Base-by-base conservation (phyloP, 2,888 invertebrate species). In the Liposcelis brunnea region DNA sequence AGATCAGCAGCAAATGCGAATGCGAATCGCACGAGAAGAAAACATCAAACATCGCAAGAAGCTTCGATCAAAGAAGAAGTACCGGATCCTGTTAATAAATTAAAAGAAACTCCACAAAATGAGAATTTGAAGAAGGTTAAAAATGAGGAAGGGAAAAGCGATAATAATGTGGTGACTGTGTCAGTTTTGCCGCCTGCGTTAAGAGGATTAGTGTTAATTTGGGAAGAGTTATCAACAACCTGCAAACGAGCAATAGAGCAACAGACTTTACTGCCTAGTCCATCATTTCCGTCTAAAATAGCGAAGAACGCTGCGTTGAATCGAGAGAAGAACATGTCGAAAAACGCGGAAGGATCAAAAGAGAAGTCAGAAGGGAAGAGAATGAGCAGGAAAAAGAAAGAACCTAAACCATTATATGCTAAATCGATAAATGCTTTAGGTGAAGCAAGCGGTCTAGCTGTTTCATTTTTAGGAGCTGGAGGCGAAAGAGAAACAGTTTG, bases 161-260 rank as follows among this genome's bases (percentile, higher is more conserved):
- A 19, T 12, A 31, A 10, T 2, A 18, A 19, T 35, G 40, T 43
- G 5, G 69, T 71, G 44, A 72, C 78, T 1, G 77, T 84, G 2
- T 76, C 79, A 11, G 80, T 85, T 1, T 61, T 91, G 47, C 93
- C 93, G 1, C 85, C 89, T 0, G 89, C 91, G 0, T 62, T 93
- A 42, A 81, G 87, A 44, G 85, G 87, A 45, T 66, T 94, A 7
- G 89, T 93, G 1, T 79, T 78, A 46, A 66, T 93, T 26, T 94
- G 94, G 94, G 90, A 93, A 57, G 83, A 89, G 45, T 68, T 94
- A 15, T 77, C 77, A 38, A 61, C 66, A 3, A 75, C 70, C 55
- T 77, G 76, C 51, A 62, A 76, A n/a, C 75, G 77, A 48, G 74
- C 77, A 1, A 74, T 77, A 47, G 65, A 69, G 16, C 73, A 76